Conservation (phyloP, 2,797 vertebrate species). For the Gymnopithys bicolor region DNA sequence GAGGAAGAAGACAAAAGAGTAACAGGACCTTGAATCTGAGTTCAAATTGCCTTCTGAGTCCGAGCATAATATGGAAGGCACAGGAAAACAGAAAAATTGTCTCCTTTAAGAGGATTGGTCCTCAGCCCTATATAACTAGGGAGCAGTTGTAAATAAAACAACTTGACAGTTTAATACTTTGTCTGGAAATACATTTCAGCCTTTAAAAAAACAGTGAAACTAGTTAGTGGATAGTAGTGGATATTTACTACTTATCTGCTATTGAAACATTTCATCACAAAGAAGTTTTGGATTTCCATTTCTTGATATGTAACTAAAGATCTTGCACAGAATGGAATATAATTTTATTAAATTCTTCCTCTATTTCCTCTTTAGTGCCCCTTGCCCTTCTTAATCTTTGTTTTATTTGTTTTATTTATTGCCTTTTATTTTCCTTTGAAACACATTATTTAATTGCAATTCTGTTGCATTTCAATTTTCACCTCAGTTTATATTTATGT, state of each 20-base stretch:
- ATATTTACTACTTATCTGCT: neutral
- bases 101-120: neutral
- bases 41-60: neutral
- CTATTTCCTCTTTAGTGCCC: neutral
- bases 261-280: neutral
- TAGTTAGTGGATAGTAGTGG: neutral
- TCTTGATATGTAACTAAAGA: neutral
- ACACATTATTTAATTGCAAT: fast-evolving
- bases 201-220: neutral
- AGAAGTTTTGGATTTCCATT: neutral
- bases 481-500: neutral
- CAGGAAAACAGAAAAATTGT: neutral
- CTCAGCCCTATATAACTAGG: neutral
- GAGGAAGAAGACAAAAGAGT: neutral
- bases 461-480: neutral
- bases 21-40: neutral
- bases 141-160: neutral
- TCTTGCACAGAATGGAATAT: neutral
- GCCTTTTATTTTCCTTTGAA: neutral
- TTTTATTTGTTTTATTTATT: neutral
- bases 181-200: neutral
- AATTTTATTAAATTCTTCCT: neutral
- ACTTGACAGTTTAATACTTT: neutral
- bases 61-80: neutral
- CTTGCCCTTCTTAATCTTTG: neutral